A percentile compares a stretch with the other conserved stretches of the same genome.
These are phyloP conservation scores for Crossocerus cetratus DNA, from an alignment of 2,888 invertebrate species.

Conservation along the genomic window DNA sequence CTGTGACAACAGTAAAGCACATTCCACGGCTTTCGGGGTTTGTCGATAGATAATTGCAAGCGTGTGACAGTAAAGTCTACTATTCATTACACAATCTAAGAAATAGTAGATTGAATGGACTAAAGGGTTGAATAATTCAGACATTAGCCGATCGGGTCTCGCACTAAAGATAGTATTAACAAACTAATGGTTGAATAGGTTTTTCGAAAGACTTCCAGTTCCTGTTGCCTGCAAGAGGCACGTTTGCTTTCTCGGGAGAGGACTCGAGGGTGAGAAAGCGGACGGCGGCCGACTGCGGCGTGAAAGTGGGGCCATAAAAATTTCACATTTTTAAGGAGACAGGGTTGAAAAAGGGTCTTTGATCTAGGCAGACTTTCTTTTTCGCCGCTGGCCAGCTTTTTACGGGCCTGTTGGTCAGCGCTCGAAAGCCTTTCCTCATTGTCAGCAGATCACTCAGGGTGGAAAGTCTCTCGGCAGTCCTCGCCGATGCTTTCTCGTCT, in stretches of 20 bases:
- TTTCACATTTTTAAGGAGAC: conserved; percentile 64
- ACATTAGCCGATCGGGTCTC: no score
- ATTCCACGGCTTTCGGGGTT: not conserved
- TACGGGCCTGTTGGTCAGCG: conserved; percentile 54
- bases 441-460: conserved; percentile 33
- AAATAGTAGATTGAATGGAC: no score
- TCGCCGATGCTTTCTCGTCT: conserved; percentile 24
- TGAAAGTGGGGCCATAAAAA: conserved; percentile 66
- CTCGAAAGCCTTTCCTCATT: conserved; percentile 60
- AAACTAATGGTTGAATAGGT: no score
- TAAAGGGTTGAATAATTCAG: no score
- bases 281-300: conserved; percentile 20
- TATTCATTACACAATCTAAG: no score
- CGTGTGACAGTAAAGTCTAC: no score
- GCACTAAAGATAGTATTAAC: no score
- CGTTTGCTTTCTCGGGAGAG: not conserved
- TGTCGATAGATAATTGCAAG: no score
- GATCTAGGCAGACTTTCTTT: conserved; percentile 50
- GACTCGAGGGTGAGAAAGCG: conserved; percentile 18
- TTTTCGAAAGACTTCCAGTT: not conserved
- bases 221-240: not conserved
- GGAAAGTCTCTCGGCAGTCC: not conserved
- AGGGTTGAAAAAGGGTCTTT: conserved; percentile 56
- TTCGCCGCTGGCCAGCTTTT: conserved; percentile 28
- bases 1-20: not conserved